These are phyloP conservation scores for Trachythela sp. DNA, from an alignment of 64 coral and sea anemone species.

Conservation along the genomic window DNA sequence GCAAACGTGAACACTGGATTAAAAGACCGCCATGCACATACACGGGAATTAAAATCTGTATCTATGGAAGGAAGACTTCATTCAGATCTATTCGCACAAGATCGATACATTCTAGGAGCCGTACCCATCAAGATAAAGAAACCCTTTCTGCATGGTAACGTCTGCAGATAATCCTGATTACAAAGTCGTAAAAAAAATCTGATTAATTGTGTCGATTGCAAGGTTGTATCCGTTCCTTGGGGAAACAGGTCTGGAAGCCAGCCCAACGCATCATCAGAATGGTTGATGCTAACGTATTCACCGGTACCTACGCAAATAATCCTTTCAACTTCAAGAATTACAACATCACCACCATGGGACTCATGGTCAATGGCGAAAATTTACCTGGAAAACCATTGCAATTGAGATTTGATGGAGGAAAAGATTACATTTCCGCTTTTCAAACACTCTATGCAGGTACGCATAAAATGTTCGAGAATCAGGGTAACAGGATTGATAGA, in stretches of 20 bases:
- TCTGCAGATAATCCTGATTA: not conserved
- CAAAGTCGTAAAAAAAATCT: conserved; percentile 22
- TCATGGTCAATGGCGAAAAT: not conserved
- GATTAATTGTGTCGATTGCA: not conserved
- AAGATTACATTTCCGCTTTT: not conserved
- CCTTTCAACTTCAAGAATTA: conserved; percentile 42
- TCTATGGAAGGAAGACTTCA: conserved; percentile 11
- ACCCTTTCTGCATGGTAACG: not conserved
- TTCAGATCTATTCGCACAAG: conserved; percentile 20
- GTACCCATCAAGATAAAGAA: not conserved
- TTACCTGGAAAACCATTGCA: conserved; percentile 18
- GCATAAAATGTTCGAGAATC: not conserved
- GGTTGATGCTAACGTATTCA: not conserved
- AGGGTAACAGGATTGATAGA: not conserved
- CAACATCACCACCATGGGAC: not conserved
- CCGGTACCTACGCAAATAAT: not conserved
- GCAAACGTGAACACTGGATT: not conserved
- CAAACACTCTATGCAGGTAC: not conserved
- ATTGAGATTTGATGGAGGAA: not conserved
- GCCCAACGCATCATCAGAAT: not conserved
- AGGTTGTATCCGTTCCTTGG: not conserved
- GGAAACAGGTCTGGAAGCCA: conserved; percentile 27
- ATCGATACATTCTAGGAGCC: not conserved
- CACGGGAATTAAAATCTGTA: not conserved
- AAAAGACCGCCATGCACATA: not conserved